phyloP scores from a whole-genome alignment of 2,888 invertebrate genomes.

The Linyphia triangularis region DNA sequence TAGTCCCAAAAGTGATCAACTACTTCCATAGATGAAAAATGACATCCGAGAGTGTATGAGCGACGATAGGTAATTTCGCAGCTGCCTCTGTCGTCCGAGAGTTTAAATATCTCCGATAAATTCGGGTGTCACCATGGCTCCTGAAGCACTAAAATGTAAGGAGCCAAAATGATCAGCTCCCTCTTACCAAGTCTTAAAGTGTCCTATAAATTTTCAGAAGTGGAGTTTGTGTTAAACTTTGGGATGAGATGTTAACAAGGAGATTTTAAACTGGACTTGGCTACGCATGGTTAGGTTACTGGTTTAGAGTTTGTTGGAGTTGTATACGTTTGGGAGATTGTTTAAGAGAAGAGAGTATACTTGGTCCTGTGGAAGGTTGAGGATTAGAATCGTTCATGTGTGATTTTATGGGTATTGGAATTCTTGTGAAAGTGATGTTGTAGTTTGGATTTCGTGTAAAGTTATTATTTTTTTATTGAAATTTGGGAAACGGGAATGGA shows the following conservation, averaged over 20 bases:
- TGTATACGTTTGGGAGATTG: too few relatives aligned
- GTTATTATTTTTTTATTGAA: too few relatives aligned
- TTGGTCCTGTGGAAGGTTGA: too few relatives aligned
- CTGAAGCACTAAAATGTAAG: neutral
- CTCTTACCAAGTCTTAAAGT: slow-evolving; percentile 48
- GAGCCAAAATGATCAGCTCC: slow-evolving; percentile 37
- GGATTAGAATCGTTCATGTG: neutral
- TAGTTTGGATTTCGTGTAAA: too few relatives aligned
- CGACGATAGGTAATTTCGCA: slow-evolving; percentile 42
- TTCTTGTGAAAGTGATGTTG: too few relatives aligned
- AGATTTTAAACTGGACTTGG: neutral
- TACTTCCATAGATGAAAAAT: slow-evolving; percentile 37
- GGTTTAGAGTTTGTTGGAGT: neutral
- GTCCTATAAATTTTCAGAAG: slow-evolving; percentile 24
- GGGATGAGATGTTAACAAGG: neutral
- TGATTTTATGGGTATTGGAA: neutral
- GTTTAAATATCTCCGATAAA: slow-evolving; percentile 57
- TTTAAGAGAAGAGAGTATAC: neutral
- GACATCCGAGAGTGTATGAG: neutral
- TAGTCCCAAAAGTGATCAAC: neutral
- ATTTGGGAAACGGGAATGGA: too few relatives aligned
- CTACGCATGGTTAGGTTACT: neutral
- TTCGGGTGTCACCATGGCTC: slow-evolving; percentile 21
- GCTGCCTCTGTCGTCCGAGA: slow-evolving; percentile 23
- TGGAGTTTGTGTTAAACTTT: neutral